Base-by-base conservation (phyloP, 2,797 vertebrate species). In the Propithecus deckenii region DNA sequence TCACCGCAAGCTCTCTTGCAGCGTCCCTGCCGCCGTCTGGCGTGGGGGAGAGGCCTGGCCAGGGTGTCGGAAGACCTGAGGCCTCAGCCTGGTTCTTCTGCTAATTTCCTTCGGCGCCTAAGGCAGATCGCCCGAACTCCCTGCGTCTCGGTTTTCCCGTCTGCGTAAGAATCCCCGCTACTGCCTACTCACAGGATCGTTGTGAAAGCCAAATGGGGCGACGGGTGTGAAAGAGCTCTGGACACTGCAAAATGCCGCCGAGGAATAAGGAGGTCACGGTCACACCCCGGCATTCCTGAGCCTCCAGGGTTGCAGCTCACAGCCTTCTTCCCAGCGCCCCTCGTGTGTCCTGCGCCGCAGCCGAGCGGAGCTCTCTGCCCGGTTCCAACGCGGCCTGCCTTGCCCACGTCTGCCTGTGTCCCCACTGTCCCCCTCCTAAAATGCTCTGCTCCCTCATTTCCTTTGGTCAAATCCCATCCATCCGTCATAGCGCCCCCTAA, bases 291-390 rank as follows among this genome's bases (percentile, higher is more conserved):
- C 1, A 12, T 28, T 38, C 89, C 25, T 4, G 32, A n/a, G 18
- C 13, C n/a, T 50, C 63, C n/a, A 9, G 0, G 0, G 15, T 0
- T 30, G 46, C 18, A 17, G 5, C 14, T 2, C 2, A 2, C 30
- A 41, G 69, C 18, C 35, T 74, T 43, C 72, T 67, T 63, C 18
- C 30, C 15, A 63, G 72, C 22, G 30, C 48, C 18, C 43, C 2
- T 1, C 43, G 8, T 2, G 8, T 7, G 61, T 22, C 63, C n/a
- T 7, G 10, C 6, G 41, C 30, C 63, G 11, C 18, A 46, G 71
- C 20, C 78, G 28, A 4, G 38, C 4, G 2, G 5, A 78, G 22
- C 12, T 48, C 38, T 32, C 13, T 2, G 65, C 7, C 1, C 5
- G 18, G 28, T 79, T 80, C 75, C 74, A 38, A 38, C 30, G 9